Base-by-base conservation (phyloP, 2,888 invertebrate species). In the Harpalus rubripes region DNA sequence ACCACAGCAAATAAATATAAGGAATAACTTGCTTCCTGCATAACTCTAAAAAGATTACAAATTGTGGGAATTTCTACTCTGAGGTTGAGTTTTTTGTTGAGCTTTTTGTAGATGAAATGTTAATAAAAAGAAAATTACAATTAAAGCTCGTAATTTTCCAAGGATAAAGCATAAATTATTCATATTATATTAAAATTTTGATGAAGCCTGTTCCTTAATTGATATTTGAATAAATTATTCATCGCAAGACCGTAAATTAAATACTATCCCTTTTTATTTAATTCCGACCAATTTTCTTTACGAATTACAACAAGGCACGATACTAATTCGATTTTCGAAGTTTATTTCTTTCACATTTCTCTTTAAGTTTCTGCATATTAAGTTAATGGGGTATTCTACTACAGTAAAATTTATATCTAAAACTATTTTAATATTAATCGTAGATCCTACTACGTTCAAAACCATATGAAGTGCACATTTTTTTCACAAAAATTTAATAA, bases 181-280 rank as follows among this genome's bases (percentile, higher is more conserved):
- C 63, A 63, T 22, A 59, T 59, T n/a, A 59, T 15, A 59, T 63
- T 63, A 8, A 26, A 63, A 63, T 63, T 63, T 63, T 26, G 12
- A 63, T 63, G 63, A 63, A 12, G 10, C 12, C 59, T 59, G 59
- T 18, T 59, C n/a, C 59, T 59, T 63, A 63, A 63, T 63, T 63
- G 18, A 63, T 18, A 22, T 63, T 63, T 63, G 10, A 63, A 26
- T 63, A 63, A 63, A 63, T 63, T 63, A 63, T 63, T 63, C 22
- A 63, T 63, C 8, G 3, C 8, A 5, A 22, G 63, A 61, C 15
- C 16, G 18, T 10, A 26, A 63, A 26, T 63, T 26, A 63, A 26
- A 26, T 26, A 32, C 26, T 12, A 26, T 18, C 16, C 63, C 8
- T 63, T 63, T 63, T 63, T 26, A 63, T 12, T 26, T 26, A 63